phyloP scores from a whole-genome alignment of 1,140 invertebrate genomes.

The Alviniconcha marisindica region DNA sequence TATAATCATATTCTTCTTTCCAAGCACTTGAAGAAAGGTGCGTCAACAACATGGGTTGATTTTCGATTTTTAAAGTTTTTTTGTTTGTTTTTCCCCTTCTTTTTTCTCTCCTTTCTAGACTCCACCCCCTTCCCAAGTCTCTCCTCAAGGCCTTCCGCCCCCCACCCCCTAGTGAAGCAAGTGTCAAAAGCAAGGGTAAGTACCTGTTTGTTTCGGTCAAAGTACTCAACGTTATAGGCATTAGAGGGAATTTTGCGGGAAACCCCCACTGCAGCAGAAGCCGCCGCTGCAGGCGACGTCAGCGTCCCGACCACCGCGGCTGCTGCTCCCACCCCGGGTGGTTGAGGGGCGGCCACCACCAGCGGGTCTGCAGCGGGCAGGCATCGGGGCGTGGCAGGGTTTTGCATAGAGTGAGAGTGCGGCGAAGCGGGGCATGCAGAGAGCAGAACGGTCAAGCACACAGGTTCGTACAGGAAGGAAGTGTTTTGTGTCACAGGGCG shows the following conservation, averaged over 20 bases:
- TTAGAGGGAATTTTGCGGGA: constrained; percentile 85
- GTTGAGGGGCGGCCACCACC: constrained; percentile 47
- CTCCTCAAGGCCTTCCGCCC: background rate
- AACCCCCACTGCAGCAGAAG: constrained; percentile 52
- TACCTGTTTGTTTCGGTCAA: constrained; percentile 97
- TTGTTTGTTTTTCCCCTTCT: too few species aligned
- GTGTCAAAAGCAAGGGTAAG: constrained; percentile 46
- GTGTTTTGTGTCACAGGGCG: background rate
- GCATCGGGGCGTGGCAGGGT: constrained; percentile 70
- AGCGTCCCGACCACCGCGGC: constrained; percentile 17
- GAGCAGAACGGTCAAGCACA: constrained; percentile 49
- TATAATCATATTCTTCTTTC: too few species aligned
- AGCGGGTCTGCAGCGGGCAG: constrained; percentile 70
- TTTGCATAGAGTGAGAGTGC: constrained; percentile 80
- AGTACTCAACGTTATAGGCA: constrained; percentile 95
- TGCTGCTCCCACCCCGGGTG: constrained; percentile 31
- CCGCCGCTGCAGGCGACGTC: constrained; percentile 50
- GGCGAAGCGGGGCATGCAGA: constrained; percentile 80
- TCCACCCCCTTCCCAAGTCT: too few species aligned
- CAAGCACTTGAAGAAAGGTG: too few species aligned
- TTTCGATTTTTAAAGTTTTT: too few species aligned
- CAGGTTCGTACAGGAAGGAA: constrained; percentile 31
- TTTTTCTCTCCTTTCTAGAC: too few species aligned
- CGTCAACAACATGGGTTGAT: too few species aligned
- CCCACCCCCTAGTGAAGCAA: background rate